Conservation (phyloP, 2,888 invertebrate species). For the Pammene aurita region DNA sequence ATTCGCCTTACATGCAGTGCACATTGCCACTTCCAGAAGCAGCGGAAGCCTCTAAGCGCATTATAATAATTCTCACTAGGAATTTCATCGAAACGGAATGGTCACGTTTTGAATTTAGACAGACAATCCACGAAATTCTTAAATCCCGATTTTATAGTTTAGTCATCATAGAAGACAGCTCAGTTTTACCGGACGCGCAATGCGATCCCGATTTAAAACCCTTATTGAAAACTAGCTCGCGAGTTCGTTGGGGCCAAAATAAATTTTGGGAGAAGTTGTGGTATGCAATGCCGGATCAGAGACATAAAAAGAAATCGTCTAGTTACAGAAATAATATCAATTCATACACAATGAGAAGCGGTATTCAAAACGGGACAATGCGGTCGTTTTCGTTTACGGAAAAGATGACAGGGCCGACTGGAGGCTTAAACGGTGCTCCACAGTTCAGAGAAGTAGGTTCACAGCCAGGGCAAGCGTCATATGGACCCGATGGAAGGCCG, state of each 20-base stretch:
- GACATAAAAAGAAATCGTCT: constrained; percentile 70
- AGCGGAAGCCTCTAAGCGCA: constrained; percentile 93
- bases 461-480: constrained; percentile 71
- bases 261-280: constrained; percentile 97
- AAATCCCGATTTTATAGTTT: constrained; percentile 92
- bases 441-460: constrained; percentile 68
- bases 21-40: constrained; percentile 92
- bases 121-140: constrained; percentile 93
- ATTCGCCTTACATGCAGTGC: constrained; percentile 86
- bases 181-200: constrained; percentile 90
- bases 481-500: constrained; percentile 85
- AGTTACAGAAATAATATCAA: constrained; percentile 91
- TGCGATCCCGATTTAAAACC: constrained; percentile 94
- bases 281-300: constrained; percentile 92
- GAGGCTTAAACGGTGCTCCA: constrained; percentile 86
- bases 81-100: constrained; percentile 96
- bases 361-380: constrained; percentile 84
- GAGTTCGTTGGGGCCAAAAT: constrained; percentile 94
- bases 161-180: constrained; percentile 93
- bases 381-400: constrained; percentile 84
- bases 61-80: constrained; percentile 93
- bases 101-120: constrained; percentile 94
- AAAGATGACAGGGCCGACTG: constrained; percentile 70
- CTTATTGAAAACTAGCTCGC: constrained; percentile 93
- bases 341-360: constrained; percentile 89